phyloP scores from a whole-genome alignment of 2,113 vertebrate species.

The Malurus alboscapulatus region DNA sequence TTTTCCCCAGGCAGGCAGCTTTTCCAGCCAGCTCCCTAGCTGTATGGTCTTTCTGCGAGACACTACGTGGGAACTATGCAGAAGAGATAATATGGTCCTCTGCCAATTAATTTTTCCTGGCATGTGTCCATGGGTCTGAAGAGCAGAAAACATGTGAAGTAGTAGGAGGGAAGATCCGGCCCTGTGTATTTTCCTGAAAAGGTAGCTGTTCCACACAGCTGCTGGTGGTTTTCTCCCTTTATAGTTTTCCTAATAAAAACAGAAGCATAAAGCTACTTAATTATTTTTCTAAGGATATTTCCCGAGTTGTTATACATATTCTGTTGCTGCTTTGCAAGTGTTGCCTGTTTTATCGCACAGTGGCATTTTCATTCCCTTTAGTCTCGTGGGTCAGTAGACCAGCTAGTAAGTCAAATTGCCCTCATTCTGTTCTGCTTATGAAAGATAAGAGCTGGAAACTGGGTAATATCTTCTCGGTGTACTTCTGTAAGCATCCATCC shows the following conservation, averaged over 20 bases:
- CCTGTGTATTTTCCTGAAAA: constrained; percentile 43
- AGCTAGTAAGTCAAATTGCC: background rate
- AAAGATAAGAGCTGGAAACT: constrained; percentile 16
- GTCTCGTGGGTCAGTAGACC: constrained; percentile 15
- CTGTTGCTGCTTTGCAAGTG: background rate
- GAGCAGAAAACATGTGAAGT: constrained; percentile 25
- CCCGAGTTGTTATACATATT: background rate
- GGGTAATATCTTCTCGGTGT: background rate
- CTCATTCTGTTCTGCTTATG: background rate
- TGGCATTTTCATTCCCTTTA: background rate
- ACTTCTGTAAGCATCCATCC: background rate
- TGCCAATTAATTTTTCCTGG: constrained; percentile 37
- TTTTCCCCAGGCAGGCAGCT: constrained; percentile 11
- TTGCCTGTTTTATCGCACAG: background rate
- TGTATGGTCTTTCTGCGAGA: constrained; percentile 19
- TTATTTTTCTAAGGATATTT: background rate
- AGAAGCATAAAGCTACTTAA: background rate
- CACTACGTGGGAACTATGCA: constrained; percentile 46
- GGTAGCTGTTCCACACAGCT: background rate
- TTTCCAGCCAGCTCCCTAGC: constrained; percentile 28
- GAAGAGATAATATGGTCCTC: constrained; percentile 34
- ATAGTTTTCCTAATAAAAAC: background rate
- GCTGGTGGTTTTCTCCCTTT: background rate
- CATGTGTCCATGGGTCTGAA: background rate
- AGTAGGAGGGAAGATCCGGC: background rate